Evolutionary conservation across 2,888 invertebrate genomes (phyloP).

Genomic region (Drosophila aldrichi): DNA sequence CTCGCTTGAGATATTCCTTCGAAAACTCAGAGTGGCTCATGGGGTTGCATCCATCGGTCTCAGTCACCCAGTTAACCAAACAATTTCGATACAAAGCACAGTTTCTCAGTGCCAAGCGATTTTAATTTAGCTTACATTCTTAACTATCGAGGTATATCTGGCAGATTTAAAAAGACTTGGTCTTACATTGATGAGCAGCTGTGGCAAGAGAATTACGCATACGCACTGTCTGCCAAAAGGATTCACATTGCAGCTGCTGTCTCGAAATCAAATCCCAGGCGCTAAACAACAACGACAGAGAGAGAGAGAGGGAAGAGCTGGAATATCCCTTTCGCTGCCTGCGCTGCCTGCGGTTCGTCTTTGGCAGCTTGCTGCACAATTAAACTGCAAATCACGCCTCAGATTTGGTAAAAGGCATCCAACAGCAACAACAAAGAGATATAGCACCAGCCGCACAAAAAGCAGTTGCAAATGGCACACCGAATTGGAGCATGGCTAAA

Average conservation of each 20-base stretch:
- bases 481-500: constrained; percentile 72
- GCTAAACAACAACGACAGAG: constrained; percentile 21
- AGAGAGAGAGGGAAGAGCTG: not conserved
- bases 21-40: too few species aligned
- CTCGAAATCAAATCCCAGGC: constrained; percentile 7
- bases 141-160: not conserved
- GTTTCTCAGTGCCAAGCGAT: not conserved
- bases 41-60: constrained; percentile 5
- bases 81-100: not conserved
- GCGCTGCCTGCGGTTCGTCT: constrained; percentile 46
- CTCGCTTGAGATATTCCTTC: constrained; percentile 7
- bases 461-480: constrained; percentile 70
- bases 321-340: constrained; percentile 56
- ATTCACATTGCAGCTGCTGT: constrained; percentile 10
- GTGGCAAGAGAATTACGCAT: constrained; percentile 43
- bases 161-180: too few species aligned
- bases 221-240: constrained; percentile 41
- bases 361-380: constrained; percentile 72
- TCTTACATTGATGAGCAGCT: constrained; percentile 29
- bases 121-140: not conserved
- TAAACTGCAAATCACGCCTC: constrained; percentile 78
- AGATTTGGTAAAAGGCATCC: constrained; percentile 69
- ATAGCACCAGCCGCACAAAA: constrained; percentile 59
- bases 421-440: constrained; percentile 24
- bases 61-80: not conserved